Percentiles rank a stretch among this genome's conserved stretches.
Conservation (phyloP, 2,888 invertebrate genomes). For the Ariolimax columbianus region DNA sequence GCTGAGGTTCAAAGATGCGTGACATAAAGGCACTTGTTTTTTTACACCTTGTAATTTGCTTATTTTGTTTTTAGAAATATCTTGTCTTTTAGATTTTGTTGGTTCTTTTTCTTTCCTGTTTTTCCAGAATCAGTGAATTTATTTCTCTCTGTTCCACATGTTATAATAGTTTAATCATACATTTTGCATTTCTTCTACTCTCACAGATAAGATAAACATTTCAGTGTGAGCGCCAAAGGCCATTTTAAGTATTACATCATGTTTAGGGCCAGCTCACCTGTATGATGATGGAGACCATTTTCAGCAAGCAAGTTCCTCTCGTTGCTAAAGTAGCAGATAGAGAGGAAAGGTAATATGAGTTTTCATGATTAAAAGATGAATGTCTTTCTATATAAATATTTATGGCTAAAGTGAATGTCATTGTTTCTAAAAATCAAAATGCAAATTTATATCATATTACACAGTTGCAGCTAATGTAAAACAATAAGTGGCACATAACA, state of each 20-base stretch:
- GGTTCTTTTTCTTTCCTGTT: too few relatives aligned
- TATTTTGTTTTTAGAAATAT: too few relatives aligned
- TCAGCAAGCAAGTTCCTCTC: conserved; percentile 73
- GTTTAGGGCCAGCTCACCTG: not conserved
- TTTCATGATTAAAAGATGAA: not conserved
- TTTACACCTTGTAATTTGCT: too few relatives aligned
- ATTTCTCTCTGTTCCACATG: not conserved
- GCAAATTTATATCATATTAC: not conserved
- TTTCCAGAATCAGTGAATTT: too few relatives aligned
- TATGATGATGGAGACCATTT: conserved; percentile 69
- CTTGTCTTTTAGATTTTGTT: too few relatives aligned
- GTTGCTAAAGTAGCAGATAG: conserved; percentile 71
- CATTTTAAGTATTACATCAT: not conserved
- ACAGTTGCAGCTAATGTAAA: not conserved
- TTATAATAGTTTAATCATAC: not conserved
- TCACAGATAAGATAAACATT: not conserved
- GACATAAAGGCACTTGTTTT: too few relatives aligned
- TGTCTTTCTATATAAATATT: not conserved
- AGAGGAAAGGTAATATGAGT: conserved; percentile 71
- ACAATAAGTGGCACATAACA: too few relatives aligned
- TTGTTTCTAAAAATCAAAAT: not conserved
- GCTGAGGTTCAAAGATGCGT: too few relatives aligned
- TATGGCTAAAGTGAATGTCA: too few relatives aligned
- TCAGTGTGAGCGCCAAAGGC: not conserved
- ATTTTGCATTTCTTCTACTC: not conserved